Evolutionary conservation across 1,140 invertebrate species (phyloP).

Genomic region (Ooceraea biroi): DNA sequence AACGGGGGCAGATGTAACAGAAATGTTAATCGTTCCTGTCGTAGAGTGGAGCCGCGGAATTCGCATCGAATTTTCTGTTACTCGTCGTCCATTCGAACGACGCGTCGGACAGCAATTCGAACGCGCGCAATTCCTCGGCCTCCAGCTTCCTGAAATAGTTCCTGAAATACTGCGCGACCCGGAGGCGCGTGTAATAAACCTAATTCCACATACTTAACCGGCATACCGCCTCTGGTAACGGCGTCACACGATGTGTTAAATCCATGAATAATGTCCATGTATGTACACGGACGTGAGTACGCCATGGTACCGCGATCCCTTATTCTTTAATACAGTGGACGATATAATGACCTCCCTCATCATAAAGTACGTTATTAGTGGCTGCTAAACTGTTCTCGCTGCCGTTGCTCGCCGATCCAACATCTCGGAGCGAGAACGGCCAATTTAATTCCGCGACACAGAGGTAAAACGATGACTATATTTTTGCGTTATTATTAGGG

Average conservation of each 20-base stretch:
- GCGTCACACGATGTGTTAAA: conserved; percentile 57
- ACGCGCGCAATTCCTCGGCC: conserved; percentile 36
- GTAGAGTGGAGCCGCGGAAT: conserved; percentile 56
- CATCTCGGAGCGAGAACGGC: conserved; percentile 19
- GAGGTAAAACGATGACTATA: neutral
- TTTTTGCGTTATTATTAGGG: no score
- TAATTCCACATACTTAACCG: conserved; percentile 76
- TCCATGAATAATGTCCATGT: conserved; percentile 47
- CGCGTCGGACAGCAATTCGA: conserved; percentile 44
- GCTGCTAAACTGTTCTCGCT: neutral
- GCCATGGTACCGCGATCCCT: conserved; percentile 25
- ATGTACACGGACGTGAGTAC: conserved; percentile 2
- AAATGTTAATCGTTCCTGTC: conserved; percentile 37
- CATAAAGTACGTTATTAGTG: conserved; percentile 18
- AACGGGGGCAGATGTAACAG: conserved; percentile 44
- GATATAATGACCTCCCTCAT: conserved; percentile 37
- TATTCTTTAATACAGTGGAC: conserved; percentile 41
- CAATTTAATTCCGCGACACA: conserved; percentile 30
- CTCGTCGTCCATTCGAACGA: conserved; percentile 56
- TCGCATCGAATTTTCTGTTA: conserved; percentile 60
- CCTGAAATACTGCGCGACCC: conserved; percentile 68
- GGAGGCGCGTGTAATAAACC: conserved; percentile 73
- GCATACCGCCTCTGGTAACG: conserved; percentile 60
- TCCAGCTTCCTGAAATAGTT: conserved; percentile 75
- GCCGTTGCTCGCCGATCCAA: neutral